phyloP scores from a whole-genome alignment of 1,140 invertebrate species.

The Leguminivora glycinivorella region DNA sequence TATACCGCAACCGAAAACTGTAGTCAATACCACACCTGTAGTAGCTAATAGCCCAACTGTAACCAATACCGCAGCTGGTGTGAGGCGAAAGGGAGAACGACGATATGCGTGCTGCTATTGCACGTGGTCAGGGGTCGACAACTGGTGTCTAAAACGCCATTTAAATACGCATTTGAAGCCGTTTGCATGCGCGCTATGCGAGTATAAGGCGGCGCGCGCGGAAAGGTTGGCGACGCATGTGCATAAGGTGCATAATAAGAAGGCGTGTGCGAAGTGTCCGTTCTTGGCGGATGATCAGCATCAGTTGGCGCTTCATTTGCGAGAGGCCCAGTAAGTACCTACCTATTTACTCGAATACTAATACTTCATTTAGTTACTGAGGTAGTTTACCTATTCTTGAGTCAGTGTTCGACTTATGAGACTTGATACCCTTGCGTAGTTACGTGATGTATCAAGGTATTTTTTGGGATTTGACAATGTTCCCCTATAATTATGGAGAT shows the following conservation, averaged over 20 bases:
- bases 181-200: constrained; percentile 92
- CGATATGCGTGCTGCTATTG: constrained; percentile 92
- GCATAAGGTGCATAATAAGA: constrained; percentile 93
- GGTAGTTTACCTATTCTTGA: no score
- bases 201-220: constrained; percentile 93
- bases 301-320: constrained; percentile 87
- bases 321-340: constrained; percentile 82
- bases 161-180: constrained; percentile 95
- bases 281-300: constrained; percentile 90
- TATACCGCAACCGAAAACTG: constrained; percentile 23
- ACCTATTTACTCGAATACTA: no score
- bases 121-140: constrained; percentile 94
- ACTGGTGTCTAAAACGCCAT: constrained; percentile 95
- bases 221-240: constrained; percentile 93
- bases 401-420: no score
- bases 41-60: not conserved
- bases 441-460: no score
- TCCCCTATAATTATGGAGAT: no score
- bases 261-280: constrained; percentile 91
- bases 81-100: constrained; percentile 78
- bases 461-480: no score
- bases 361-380: no score
- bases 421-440: no score
- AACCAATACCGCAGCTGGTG: constrained; percentile 28
- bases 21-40: constrained; percentile 1